Conservation (phyloP, 2,797 vertebrate species). For the Gastrophryne carolinensis region DNA sequence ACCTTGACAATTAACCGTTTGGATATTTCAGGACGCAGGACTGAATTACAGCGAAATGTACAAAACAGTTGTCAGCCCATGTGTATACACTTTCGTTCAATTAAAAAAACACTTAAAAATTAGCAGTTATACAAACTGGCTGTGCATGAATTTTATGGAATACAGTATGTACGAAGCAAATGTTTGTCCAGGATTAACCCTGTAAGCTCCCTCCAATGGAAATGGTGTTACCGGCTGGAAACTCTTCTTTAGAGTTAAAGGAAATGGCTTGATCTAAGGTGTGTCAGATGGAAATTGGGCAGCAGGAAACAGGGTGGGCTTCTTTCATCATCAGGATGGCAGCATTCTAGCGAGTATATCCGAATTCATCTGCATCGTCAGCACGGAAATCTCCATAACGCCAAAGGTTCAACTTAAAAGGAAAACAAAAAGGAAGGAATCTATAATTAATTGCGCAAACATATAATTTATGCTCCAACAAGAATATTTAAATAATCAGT, state of each 20-base stretch:
- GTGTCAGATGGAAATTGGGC: neutral
- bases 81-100: neutral
- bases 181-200: conserved; percentile 39
- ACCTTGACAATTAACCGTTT: conserved; percentile 30
- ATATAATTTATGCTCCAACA: too few relatives aligned
- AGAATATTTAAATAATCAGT: too few relatives aligned
- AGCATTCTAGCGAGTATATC: conserved; percentile 81
- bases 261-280: neutral
- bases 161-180: conserved; percentile 15
- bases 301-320: conserved; percentile 16
- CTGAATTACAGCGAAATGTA: conserved; percentile 20
- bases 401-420: conserved; percentile 88
- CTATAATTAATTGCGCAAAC: too few relatives aligned
- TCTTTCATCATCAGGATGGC: conserved; percentile 70
- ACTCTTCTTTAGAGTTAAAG: neutral
- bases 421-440: neutral
- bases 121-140: conserved; percentile 10
- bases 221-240: neutral
- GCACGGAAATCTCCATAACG: conserved; percentile 94
- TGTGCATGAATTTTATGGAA: neutral
- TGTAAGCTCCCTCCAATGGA: neutral
- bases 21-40: conserved; percentile 29
- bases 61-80: conserved; percentile 35
- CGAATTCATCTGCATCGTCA: conserved; percentile 91
- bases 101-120: conserved; percentile 4